Evolutionary conservation across 2,797 vertebrate genomes (phyloP), one percentile per base, ranked within the genome.

Genomic region (Etheostoma perlongum): DNA sequence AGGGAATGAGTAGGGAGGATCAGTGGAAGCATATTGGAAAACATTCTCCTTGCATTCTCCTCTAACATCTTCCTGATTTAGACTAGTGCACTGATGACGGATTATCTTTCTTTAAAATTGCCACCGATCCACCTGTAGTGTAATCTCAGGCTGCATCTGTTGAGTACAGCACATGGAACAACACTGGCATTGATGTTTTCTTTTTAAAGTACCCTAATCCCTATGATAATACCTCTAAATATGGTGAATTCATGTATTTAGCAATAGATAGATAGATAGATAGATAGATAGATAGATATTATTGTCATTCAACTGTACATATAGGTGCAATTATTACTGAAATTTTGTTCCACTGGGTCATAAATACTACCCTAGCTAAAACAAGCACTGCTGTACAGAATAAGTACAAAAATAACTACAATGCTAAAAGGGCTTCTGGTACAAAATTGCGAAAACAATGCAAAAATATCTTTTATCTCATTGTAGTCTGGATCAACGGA

Each of bases 1-100:
- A 54, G 25, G 18, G n/a, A 55, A 67, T 42, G 25, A 46, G 55
- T 46, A 57, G 8, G 4, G 21, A 23, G 21, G 54, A 83, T 84
- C 72, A 62, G 62, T 59, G 61, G 27, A 70, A 85, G 60, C 59
- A 18, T 72, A 67, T 64, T 14, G 18, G n/a, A n/a, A 62, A 58
- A 65, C 36, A 40, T 40, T 40, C 36, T 40, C 36, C 36, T 1
- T 25, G 25, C 7, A 13, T 68, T 48, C 30, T 65, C 14, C 33
- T 72, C 33, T 36, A 13, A 65, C 40, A 42, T 18, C 49, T 54
- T 73, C 9, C 55, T 30, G 69, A 58, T 36, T 67, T 25, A 14
- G 12, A 58, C 42, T 7, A 13, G 61, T 13, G 14, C 66, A 79
- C 71, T 69, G 52, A 67, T 21, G 44, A 68, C 9, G 46, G 36